A percentile compares a stretch with the other conserved stretches of the same genome.
Conservation (phyloP, 2,113 vertebrate species). For the Asarcornis scutulata region DNA sequence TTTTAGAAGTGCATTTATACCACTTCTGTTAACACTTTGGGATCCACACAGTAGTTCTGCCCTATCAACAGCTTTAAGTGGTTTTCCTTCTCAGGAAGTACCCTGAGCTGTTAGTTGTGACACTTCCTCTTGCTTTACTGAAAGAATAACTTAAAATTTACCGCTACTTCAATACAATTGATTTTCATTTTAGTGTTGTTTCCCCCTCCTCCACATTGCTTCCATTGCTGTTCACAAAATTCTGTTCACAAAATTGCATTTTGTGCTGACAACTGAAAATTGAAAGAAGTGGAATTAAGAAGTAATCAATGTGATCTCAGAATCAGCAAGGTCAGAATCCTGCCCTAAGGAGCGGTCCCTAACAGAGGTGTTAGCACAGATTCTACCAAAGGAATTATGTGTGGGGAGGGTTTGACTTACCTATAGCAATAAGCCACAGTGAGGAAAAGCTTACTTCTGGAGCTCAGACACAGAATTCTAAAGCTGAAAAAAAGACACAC, state of each 20-base stretch:
- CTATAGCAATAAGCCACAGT: rapidly evolving
- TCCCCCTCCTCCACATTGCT: background rate
- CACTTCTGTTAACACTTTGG: background rate
- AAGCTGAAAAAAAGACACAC: background rate
- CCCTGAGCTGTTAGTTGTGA: background rate
- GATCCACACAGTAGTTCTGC: background rate
- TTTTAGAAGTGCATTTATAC: conserved; percentile 32
- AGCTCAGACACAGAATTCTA: background rate
- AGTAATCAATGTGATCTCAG: background rate
- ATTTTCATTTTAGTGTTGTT: background rate
- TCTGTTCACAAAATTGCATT: background rate
- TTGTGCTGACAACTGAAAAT: background rate
- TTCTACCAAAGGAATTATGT: background rate
- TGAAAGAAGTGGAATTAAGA: background rate
- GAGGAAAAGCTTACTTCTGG: background rate
- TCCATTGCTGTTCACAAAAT: background rate
- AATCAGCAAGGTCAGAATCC: background rate
- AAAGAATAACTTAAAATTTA: background rate
- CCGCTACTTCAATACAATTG: background rate
- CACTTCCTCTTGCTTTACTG: background rate
- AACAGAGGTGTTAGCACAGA: background rate
- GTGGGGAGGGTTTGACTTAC: background rate
- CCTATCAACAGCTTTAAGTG: background rate
- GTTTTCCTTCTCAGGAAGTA: background rate
- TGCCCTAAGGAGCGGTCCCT: background rate